These are phyloP conservation scores for Muricea muricata DNA, from an alignment of 92 coral and sea anemone genomes.

Conservation along the genomic window DNA sequence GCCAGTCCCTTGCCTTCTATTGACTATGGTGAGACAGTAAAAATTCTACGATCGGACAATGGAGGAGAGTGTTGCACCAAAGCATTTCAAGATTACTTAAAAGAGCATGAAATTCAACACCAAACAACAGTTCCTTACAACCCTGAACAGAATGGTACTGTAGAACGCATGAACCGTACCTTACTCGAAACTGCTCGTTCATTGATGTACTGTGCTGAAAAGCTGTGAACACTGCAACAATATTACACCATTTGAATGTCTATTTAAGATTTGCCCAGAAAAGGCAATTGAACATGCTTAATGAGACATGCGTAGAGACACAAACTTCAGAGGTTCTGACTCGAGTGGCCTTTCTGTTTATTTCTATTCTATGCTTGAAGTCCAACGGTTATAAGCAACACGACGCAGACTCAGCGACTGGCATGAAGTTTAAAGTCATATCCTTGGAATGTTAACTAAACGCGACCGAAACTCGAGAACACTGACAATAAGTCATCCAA, in stretches of 20 bases:
- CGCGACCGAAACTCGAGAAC: slow-evolving; percentile 45
- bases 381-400: slow-evolving; percentile 36
- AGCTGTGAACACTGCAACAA: slow-evolving; percentile 33
- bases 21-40: slow-evolving; percentile 36
- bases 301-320: slow-evolving; percentile 41
- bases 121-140: neutral
- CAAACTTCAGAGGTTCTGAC: too few relatives aligned
- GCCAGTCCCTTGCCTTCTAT: too few relatives aligned
- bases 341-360: too few relatives aligned
- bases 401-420: slow-evolving; percentile 24
- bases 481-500: slow-evolving; percentile 43
- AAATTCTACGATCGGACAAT: slow-evolving; percentile 42
- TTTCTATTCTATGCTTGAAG: too few relatives aligned
- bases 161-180: slow-evolving; percentile 48
- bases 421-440: slow-evolving; percentile 36
- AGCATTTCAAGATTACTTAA: slow-evolving; percentile 26
- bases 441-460: slow-evolving; percentile 42
- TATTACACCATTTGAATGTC: slow-evolving; percentile 21
- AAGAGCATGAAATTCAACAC: slow-evolving; percentile 44
- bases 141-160: slow-evolving; percentile 34
- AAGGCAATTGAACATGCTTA: neutral
- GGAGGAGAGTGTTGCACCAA: neutral
- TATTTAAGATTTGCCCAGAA: neutral
- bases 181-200: slow-evolving; percentile 35
- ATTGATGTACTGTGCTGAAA: slow-evolving; percentile 51